Percentiles rank a stretch among this genome's conserved stretches.
phyloP scores from a whole-genome alignment of 2,797 vertebrate species.

The Masticophis lateralis region DNA sequence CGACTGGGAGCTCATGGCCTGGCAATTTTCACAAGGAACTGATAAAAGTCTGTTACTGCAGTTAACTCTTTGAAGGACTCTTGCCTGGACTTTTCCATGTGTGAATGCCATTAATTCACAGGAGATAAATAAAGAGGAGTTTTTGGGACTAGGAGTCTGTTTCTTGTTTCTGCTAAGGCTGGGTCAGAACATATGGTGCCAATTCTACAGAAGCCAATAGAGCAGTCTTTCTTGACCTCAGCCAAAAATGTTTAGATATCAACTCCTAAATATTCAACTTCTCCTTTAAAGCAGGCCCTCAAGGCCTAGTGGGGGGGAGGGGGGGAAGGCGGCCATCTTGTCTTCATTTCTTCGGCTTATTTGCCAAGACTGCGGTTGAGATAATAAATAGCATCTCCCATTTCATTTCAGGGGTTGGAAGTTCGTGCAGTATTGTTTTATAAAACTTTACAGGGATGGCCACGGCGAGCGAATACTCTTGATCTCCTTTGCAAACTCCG shows the following conservation, averaged over 20 bases:
- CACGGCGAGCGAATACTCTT: neutral
- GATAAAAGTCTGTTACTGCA: too few species aligned
- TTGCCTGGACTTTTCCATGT: too few species aligned
- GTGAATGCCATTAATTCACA: too few species aligned
- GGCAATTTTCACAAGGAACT: too few species aligned
- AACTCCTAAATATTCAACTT: neutral
- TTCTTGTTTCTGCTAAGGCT: too few species aligned
- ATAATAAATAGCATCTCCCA: neutral
- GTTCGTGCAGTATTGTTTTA: neutral
- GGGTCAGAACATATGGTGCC: neutral
- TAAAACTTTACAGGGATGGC: neutral
- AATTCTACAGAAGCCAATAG: neutral
- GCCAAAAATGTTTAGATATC: neutral
- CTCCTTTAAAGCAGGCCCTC: neutral
- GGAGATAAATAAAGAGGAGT: too few species aligned
- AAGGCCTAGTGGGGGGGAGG: neutral
- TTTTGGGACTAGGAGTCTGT: too few species aligned
- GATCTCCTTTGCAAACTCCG: neutral
- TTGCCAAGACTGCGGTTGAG: neutral
- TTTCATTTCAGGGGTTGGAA: neutral
- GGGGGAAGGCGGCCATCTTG: neutral
- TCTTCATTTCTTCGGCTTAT: neutral
- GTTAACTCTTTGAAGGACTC: too few species aligned
- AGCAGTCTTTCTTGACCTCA: neutral
- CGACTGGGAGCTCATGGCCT: too few species aligned